phyloP scores from a whole-genome alignment of 1,140 invertebrate genomes.

The Drosophila murphyi region DNA sequence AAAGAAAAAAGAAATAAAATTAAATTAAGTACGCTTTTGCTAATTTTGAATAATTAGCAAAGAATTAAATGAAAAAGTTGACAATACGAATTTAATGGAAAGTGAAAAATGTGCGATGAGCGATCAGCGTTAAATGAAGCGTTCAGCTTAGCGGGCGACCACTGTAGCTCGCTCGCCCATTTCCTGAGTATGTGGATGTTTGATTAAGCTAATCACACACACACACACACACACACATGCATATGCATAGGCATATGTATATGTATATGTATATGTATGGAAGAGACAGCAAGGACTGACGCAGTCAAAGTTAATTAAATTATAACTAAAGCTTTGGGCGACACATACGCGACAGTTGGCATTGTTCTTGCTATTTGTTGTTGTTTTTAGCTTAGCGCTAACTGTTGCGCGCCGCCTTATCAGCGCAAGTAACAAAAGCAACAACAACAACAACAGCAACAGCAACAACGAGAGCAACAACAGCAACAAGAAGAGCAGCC shows the following conservation, averaged over 20 bases:
- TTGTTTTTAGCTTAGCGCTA: conserved; percentile 29
- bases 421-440: conserved; percentile 20
- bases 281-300: conserved; percentile 17
- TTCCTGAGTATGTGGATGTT: conserved; percentile 36
- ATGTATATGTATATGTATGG: not conserved
- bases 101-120: not conserved
- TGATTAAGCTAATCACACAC: conserved; percentile 61
- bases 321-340: conserved; percentile 76
- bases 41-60: too few relatives aligned
- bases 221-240: conserved; percentile 8
- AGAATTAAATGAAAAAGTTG: not conserved
- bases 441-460: conserved; percentile 13
- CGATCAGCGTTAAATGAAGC: not conserved
- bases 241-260: not conserved
- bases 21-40: too few relatives aligned
- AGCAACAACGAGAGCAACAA: not conserved
- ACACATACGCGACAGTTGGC: conserved; percentile 46
- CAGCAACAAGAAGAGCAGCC: conserved; percentile 7
- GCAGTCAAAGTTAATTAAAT: conserved; percentile 78
- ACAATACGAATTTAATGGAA: not conserved
- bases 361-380: conserved; percentile 21
- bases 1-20: too few relatives aligned
- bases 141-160: not conserved
- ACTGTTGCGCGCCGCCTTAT: conserved; percentile 56
- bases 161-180: not conserved